Evolutionary conservation across 2,888 invertebrate genomes (phyloP), one percentile per base, ranked within the genome.

Genomic region (Lydus trimaculatus): DNA sequence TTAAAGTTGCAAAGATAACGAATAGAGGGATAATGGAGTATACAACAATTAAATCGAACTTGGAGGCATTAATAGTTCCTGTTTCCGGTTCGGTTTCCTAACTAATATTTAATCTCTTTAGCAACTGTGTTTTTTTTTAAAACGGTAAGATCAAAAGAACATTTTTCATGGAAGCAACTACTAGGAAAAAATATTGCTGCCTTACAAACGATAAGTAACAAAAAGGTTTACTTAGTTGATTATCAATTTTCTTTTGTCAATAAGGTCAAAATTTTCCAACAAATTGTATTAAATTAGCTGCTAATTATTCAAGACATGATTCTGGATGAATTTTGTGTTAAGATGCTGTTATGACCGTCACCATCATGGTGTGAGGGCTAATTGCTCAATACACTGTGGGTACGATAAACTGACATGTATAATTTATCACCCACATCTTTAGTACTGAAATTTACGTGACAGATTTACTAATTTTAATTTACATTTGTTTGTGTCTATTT

Each of bases 231-330:
- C n/a, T n/a, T 28, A 4, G 28, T 28, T 28, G 28, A 28, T 33
- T 33, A 11, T 9, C 8, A 7, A 6, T 33, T 33, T 33, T 3
- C 8, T 7, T 9, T 33, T 33, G 33, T 33, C 17, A 36, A 43
- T 3, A 43, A 5, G n/a, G 43, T 36, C n/a, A 48, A 2, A 8
- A 48, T 48, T 8, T n/a, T 11, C 25, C 11, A 56, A 56, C 52
- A 56, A 25, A 56, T 13, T 3, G 5, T 36, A 31, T 9, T 0
- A 33, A 61, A 61, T 61, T 36, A 36, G 23, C 17, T 36, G 31
- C 0, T 36, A 36, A 25, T 61, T 61, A 39, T 61, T 61, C 61
- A 61, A 61, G 33, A 13, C 61, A 61, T 17, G 25, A 36, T 61
- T 31, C 36, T 20, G 13, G 36, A 61, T 39, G 61, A 20, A 56